A percentile compares a stretch with the other conserved stretches of the same genome.
Evolutionary conservation across 2,888 invertebrate genomes (phyloP).

Genomic region (Cryptus armator): DNA sequence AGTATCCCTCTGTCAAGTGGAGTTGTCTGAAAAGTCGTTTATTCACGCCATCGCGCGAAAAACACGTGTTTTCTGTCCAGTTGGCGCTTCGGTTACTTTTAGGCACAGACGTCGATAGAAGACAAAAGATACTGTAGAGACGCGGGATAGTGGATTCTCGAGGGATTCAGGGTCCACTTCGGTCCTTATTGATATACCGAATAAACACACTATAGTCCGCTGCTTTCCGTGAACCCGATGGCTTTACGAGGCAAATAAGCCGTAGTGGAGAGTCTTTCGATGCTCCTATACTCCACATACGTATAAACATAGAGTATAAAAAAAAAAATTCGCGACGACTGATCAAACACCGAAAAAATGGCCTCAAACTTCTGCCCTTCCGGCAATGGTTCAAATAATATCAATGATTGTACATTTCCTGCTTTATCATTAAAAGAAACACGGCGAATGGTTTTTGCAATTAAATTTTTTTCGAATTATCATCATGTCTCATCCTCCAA

Average conservation of each 20-base stretch:
- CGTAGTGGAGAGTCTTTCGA: background rate
- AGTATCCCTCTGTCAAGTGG: conserved; percentile 44
- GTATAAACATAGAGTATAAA: background rate
- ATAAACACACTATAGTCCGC: conserved; percentile 76
- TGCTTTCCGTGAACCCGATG: conserved; percentile 67
- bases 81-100: background rate
- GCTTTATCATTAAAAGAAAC: background rate
- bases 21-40: conserved; percentile 35
- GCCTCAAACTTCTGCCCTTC: background rate
- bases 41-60: conserved; percentile 36
- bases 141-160: conserved; percentile 55
- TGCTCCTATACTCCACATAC: background rate
- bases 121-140: conserved; percentile 25
- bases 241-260: conserved; percentile 76
- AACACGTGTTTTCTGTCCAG: conserved; percentile 46
- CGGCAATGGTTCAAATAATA: background rate
- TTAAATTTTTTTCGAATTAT: too few relatives aligned
- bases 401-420: background rate
- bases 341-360: background rate
- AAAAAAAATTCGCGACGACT: background rate
- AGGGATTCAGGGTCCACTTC: conserved; percentile 71
- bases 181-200: conserved; percentile 80
- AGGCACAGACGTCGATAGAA: conserved; percentile 55
- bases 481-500: too few relatives aligned
- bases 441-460: too few relatives aligned